A percentile compares a stretch with the other conserved stretches of the same genome.
These are phyloP conservation scores for Acleris laterana DNA, from an alignment of 2,888 invertebrate species.

Conservation along the genomic window DNA sequence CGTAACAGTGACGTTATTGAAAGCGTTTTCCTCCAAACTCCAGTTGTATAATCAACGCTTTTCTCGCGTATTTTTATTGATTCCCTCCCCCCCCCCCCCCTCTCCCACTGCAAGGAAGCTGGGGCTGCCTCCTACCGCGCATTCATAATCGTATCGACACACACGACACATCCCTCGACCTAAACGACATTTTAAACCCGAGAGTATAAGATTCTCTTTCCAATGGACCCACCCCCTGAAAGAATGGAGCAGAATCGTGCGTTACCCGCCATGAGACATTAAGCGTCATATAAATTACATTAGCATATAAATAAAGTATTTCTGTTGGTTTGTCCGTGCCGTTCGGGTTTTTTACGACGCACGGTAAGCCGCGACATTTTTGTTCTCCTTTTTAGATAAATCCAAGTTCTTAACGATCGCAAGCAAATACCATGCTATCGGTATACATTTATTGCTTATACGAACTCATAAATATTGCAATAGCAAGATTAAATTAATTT, in stretches of 20 bases:
- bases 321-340: conserved; percentile 75
- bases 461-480: conserved; percentile 80
- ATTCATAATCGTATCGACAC: conserved; percentile 83
- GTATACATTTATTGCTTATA: conserved; percentile 81
- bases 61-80: conserved; percentile 84
- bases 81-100: conserved; percentile 66
- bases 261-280: conserved; percentile 83
- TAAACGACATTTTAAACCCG: conserved; percentile 64
- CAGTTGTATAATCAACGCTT: conserved; percentile 83
- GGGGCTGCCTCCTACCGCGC: conserved; percentile 83
- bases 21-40: conserved; percentile 62
- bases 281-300: conserved; percentile 85
- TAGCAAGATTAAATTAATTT: conserved; percentile 81
- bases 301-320: conserved; percentile 85
- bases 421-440: conserved; percentile 81
- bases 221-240: conserved; percentile 50
- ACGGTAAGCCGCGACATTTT: conserved; percentile 75
- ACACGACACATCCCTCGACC: conserved; percentile 59
- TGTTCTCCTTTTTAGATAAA: conserved; percentile 83
- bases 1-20: conserved; percentile 67
- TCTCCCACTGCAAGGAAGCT: conserved; percentile 71
- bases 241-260: conserved; percentile 81
- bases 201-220: conserved; percentile 58
- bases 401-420: conserved; percentile 80
- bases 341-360: conserved; percentile 78